Conservation (phyloP, 2,888 invertebrate species). For the Bhutanitis thaidina region DNA sequence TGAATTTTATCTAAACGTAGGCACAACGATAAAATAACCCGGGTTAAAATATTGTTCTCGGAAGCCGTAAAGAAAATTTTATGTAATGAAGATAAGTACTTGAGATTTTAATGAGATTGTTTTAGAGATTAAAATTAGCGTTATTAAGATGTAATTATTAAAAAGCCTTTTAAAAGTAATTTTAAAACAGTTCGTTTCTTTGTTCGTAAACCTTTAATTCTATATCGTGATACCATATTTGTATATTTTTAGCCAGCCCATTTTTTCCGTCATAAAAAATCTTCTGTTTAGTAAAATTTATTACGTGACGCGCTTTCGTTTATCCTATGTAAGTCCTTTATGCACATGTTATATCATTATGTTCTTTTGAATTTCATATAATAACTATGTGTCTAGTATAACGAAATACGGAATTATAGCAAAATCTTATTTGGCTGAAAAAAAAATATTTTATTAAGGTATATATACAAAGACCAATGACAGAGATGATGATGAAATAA, state of each 20-base stretch:
- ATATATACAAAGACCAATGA: too few species aligned
- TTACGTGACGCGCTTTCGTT: background rate
- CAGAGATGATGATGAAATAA: too few species aligned
- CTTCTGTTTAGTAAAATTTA: background rate
- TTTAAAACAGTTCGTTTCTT: too few species aligned
- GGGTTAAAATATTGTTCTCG: constrained; percentile 65
- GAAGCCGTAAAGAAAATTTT: constrained; percentile 69
- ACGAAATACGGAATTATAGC: too few species aligned
- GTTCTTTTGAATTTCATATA: background rate
- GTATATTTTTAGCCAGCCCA: background rate
- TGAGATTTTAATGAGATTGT: constrained; percentile 48
- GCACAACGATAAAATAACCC: constrained; percentile 56
- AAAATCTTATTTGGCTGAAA: too few species aligned
- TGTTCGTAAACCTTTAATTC: too few species aligned
- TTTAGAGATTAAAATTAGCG: constrained; percentile 37
- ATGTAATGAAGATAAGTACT: constrained; percentile 60
- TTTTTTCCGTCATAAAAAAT: too few species aligned
- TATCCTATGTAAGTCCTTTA: background rate
- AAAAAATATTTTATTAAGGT: too few species aligned
- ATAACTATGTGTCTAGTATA: too few species aligned
- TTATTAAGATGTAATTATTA: constrained; percentile 18
- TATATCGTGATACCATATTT: too few species aligned
- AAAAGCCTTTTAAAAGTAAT: background rate
- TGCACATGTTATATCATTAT: background rate
- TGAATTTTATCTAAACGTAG: constrained; percentile 53